A percentile compares a stretch with the other conserved stretches of the same genome.
These are phyloP conservation scores for Muscina levida DNA, from an alignment of 2,888 invertebrate species.

Conservation along the genomic window DNA sequence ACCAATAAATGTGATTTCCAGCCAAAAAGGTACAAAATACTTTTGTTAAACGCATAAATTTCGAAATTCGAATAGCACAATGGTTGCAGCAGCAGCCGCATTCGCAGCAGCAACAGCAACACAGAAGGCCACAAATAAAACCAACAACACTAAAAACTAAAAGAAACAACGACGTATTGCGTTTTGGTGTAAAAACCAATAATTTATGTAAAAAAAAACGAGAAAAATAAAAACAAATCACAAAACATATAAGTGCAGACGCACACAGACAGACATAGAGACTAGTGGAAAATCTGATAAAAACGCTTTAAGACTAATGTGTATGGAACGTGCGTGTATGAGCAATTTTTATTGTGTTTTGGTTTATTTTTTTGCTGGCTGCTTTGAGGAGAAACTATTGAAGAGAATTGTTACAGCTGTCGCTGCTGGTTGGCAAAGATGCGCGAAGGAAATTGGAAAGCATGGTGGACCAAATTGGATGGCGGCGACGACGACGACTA, in stretches of 20 bases:
- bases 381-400: conserved; percentile 23
- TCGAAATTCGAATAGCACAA: conserved; percentile 2
- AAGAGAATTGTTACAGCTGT: conserved; percentile 37
- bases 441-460: conserved; percentile 5
- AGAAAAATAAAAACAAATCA: no score
- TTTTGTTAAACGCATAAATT: conserved; percentile 54
- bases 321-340: conserved; percentile 14
- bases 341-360: background rate
- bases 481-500: no score
- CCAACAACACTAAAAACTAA: conserved; percentile 51
- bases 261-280: conserved; percentile 22
- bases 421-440: background rate
- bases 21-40: conserved; percentile 37
- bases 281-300: background rate
- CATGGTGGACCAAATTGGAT: background rate
- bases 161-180: background rate
- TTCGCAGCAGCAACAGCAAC: no score
- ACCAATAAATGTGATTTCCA: conserved; percentile 47
- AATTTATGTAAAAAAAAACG: conserved; percentile 61
- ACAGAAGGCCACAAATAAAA: background rate
- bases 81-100: no score
- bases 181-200: conserved; percentile 42
- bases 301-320: conserved; percentile 26
- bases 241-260: conserved; percentile 60
- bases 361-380: background rate